Base-by-base conservation (phyloP, 2,113 vertebrate species). In the Argyrosomus japonicus region DNA sequence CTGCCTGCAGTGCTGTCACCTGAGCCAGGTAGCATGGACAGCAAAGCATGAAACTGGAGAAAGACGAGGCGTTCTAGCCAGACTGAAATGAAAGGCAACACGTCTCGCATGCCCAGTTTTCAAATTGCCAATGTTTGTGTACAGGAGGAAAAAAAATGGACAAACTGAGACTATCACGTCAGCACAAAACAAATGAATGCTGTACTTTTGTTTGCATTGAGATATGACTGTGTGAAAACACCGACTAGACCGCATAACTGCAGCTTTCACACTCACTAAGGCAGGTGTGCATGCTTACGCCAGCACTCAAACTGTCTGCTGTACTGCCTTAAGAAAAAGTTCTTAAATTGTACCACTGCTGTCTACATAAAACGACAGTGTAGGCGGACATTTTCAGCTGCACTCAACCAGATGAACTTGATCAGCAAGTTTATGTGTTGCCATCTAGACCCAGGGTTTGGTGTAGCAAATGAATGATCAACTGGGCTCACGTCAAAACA, bases 121-220 rank as follows among this genome's bases (percentile, higher is more conserved):
- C n/a, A 67, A 77, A 84, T 25, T 74, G 71, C 62, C 19, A 69
- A 32, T 74, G 54, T 68, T 84, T 75, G 64, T 65, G 60, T 45
- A 40, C 21, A 43, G 19, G 29, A 68, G 73, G 8, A 51, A 58
- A 64, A 62, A 60, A 64, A 64, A 68, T 29, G n/a, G 57, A 62
- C 45, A 17, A 69, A 57, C 64, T 58, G 36, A 48, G 53, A 56
- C 77, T 17, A 60, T 68, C 56, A 23, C 62, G 40, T 75, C 75
- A 60, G 75, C 64, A 75, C 3, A 45, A 69, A 69, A 63, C 32
- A 64, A 50, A 58, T 60, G n/a, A 50, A 57, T 17, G 18, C 10
- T 50, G n/a, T 70, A 36, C 58, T 73, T 64, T 53, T 81, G 74
- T 50, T 79, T 53, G 54, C 63, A 12, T 19, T 64, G 32, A 60